These are phyloP conservation scores for Ascaphus truei DNA, from an alignment of 2,113 vertebrate species.

Conservation along the genomic window DNA sequence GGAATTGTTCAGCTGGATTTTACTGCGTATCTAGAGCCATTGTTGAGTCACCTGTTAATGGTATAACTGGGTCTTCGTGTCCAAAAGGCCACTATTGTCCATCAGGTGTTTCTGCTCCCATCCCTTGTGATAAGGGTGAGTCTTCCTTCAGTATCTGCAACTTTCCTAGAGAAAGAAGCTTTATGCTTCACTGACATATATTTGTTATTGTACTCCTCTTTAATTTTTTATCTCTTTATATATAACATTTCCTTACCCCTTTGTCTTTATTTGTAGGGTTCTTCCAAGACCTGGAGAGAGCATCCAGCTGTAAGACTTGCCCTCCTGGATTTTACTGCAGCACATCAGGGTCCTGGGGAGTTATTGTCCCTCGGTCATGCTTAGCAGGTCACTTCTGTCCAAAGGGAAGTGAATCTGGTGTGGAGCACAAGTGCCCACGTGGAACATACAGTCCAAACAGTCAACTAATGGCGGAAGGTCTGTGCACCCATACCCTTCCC, in stretches of 20 bases:
- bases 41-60: conserved; percentile 50
- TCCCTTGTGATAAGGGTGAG: neutral
- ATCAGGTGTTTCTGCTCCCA: conserved; percentile 27
- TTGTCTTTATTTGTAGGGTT: conserved; percentile 57
- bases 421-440: conserved; percentile 59
- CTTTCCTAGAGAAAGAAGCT: neutral
- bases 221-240: neutral
- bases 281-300: conserved; percentile 64
- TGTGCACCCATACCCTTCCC: neutral
- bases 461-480: conserved; percentile 61
- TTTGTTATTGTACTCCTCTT: too few species aligned
- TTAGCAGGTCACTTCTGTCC: conserved; percentile 72
- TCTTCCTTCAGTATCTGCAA: neutral
- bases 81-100: conserved; percentile 66
- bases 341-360: conserved; percentile 40
- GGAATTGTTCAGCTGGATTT: conserved; percentile 62
- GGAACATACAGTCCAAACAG: conserved; percentile 60
- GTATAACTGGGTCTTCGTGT: conserved; percentile 48
- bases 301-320: conserved; percentile 62
- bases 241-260: too few species aligned
- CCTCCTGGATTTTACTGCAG: conserved; percentile 64
- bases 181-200: too few species aligned
- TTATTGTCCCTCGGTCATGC: conserved; percentile 58
- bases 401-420: conserved; percentile 50
- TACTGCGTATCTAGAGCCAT: conserved; percentile 60